These are phyloP conservation scores for Psilopsiagon aurifrons DNA, from an alignment of 2,113 vertebrate species.

Conservation along the genomic window DNA sequence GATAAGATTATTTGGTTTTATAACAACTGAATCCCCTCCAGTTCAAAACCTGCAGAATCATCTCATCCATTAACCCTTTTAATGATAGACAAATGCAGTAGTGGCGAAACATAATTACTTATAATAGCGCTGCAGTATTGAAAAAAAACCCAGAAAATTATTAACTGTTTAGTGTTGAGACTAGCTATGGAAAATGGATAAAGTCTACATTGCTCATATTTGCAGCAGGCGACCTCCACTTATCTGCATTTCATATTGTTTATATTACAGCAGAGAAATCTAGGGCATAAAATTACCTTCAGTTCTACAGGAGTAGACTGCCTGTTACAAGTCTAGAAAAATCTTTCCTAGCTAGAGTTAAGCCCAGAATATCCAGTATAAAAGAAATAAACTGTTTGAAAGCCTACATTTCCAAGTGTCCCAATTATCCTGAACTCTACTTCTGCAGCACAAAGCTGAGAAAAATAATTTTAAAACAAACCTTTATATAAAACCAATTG, in stretches of 20 bases:
- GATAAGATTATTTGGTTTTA: neutral
- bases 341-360: neutral
- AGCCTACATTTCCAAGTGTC: neutral
- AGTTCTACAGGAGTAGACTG: neutral
- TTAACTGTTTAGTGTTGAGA: neutral
- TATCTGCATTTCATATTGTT: neutral
- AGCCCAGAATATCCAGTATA: neutral
- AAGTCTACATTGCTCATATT: neutral
- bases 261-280: neutral
- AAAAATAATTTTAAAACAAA: conserved; percentile 19
- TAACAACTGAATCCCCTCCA: neutral
- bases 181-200: neutral
- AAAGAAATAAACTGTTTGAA: neutral
- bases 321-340: neutral
- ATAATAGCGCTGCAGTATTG: neutral
- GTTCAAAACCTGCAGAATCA: neutral
- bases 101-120: neutral
- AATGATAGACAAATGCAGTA: neutral
- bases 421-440: neutral
- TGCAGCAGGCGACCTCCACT: neutral
- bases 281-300: neutral
- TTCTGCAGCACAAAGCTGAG: neutral
- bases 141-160: neutral
- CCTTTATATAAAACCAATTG: neutral
- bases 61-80: neutral